Base-by-base conservation (phyloP, 2,888 invertebrate species). In the Cepaea hortensis region DNA sequence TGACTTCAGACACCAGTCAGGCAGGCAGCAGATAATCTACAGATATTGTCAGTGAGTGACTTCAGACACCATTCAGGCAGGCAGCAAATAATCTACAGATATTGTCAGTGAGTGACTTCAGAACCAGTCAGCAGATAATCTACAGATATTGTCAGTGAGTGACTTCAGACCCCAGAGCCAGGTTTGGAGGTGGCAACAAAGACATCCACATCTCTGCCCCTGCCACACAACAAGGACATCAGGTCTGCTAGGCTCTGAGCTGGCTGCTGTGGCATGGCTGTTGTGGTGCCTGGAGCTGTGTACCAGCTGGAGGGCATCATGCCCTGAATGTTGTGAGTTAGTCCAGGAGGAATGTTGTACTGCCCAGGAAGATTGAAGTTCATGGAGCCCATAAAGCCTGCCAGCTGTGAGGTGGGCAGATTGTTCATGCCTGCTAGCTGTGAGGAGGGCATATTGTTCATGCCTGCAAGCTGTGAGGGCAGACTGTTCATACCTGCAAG, bases 231-330 rank as follows among this genome's bases (percentile, higher is more conserved):
- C 73, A 73, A 3, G 23, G 73, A 35, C 73, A 73, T 73, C 73
- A 73, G 13, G 68, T 68, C 68, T 48, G 18, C 6, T 15, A 48
- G 13, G 18, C 18, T 13, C 9, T 46, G 20, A 48, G 20, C 6
- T 18, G 46, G 61, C 23, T 23, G 72, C 11, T 72, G 61, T 48
- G 48, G 18, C 20, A 80, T 65, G 18, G 80, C 23, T 23, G 65
- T 23, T 18, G 35, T 15, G 3, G 20, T 46, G 15, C 23, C 62
- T 7, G 4, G n/a, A n/a, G 72, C 13, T 65, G n/a, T 62, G 81
- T 46, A 46, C 81, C 81, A 81, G 81, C 35, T 81, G 61, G 81
- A 46, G 61, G 81, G 81, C 35, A 81, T 15, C 62, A 23, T 65
- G 9, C 65, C 46, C 9, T 46, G 35, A 9, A 61, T 23, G n/a